These are phyloP conservation scores for Cecidostiba fungosa DNA, from an alignment of 2,888 invertebrate species.

Conservation along the genomic window DNA sequence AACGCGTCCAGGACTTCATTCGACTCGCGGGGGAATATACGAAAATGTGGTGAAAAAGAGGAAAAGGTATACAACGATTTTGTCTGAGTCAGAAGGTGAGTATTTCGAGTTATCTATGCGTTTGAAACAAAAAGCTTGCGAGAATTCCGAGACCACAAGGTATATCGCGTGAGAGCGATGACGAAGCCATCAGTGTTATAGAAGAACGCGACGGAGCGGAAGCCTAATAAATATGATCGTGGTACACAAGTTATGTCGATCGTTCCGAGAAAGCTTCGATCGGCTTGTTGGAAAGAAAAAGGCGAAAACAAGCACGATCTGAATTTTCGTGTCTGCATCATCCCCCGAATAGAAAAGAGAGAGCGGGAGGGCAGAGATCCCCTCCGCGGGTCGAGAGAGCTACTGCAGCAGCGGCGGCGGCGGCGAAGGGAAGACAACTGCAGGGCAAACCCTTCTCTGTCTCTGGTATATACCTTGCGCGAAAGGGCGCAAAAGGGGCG, in stretches of 20 bases:
- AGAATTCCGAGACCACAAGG: not conserved
- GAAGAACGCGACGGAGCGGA: not conserved
- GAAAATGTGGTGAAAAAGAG: not conserved
- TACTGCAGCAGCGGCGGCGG: conserved; percentile 73
- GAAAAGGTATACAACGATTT: not conserved
- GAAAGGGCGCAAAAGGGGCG: conserved; percentile 48
- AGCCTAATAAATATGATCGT: not conserved
- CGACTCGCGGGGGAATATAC: not conserved
- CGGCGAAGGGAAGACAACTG: conserved; percentile 34
- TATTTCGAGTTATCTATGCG: not conserved
- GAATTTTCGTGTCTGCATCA: not conserved
- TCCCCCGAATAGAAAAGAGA: conserved; percentile 53
- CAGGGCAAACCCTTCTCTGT: conserved; percentile 1
- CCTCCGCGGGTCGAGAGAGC: conserved; percentile 61
- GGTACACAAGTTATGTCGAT: not conserved
- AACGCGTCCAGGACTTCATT: not conserved
- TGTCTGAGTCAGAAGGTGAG: not conserved
- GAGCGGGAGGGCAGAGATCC: conserved; percentile 33
- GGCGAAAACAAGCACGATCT: no score
- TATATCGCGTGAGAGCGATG: not conserved
- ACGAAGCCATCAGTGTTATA: not conserved
- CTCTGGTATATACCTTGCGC: not conserved
- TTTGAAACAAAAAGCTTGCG: not conserved
- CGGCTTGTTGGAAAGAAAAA: not conserved
- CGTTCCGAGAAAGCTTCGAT: conserved; percentile 1